Percentiles rank a stretch among this genome's conserved stretches.
Evolutionary conservation across 2,888 invertebrate genomes (phyloP).

Genomic region (Eupithecia insigniata): DNA sequence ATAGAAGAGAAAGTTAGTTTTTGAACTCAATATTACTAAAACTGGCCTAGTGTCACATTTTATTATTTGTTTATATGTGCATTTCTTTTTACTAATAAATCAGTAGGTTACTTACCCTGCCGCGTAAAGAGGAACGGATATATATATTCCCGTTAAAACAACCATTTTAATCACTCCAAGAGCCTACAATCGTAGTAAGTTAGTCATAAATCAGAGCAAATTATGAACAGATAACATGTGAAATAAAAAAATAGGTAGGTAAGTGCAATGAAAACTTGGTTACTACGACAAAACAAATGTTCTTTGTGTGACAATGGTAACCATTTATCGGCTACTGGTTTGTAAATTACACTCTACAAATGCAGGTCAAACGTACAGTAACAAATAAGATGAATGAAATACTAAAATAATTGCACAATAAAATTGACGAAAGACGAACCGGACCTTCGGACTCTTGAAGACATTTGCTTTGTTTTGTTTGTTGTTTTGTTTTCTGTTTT

Average conservation of each 20-base stretch:
- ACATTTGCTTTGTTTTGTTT: slow-evolving; percentile 35
- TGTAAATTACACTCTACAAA: not conserved
- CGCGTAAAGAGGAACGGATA: slow-evolving; percentile 63
- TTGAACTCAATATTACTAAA: too few species aligned
- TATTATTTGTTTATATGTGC: too few species aligned
- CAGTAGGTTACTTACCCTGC: slow-evolving; percentile 60
- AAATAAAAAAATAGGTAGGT: not conserved
- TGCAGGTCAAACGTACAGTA: slow-evolving; percentile 5
- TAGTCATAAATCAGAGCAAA: slow-evolving; percentile 33
- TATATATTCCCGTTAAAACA: slow-evolving; percentile 57
- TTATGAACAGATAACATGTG: not conserved
- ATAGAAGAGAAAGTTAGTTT: too few species aligned
- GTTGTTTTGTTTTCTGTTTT: not conserved
- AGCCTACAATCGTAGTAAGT: slow-evolving; percentile 35
- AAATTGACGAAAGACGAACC: slow-evolving; percentile 24
- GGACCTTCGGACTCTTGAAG: slow-evolving; percentile 37
- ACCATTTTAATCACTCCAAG: slow-evolving; percentile 51
- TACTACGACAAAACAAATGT: not conserved
- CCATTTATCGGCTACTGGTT: not conserved
- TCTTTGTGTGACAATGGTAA: not conserved
- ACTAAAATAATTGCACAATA: slow-evolving; percentile 16
- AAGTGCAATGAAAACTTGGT: not conserved
- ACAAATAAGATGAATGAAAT: not conserved
- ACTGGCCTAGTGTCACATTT: too few species aligned
- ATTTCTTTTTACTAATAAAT: not conserved